phyloP scores from a whole-genome alignment of 2,888 invertebrate genomes.

The Pheosia gnoma region DNA sequence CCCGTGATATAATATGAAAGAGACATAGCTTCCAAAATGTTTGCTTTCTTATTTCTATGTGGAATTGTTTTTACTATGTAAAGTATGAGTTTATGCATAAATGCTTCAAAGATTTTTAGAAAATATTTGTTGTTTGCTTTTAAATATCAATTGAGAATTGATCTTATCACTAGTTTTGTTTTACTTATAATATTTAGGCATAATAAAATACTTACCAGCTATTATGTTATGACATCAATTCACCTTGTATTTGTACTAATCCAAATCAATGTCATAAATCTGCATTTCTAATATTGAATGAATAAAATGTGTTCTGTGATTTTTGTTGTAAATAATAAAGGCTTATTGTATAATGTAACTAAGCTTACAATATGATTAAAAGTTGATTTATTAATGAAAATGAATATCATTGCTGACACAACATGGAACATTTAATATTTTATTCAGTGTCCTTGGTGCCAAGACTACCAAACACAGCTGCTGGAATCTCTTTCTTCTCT shows the following conservation, averaged over 20 bases:
- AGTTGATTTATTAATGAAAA: conserved; percentile 56
- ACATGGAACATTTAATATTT: conserved; percentile 19
- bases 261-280: conserved; percentile 21
- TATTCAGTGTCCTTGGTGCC: conserved; percentile 54
- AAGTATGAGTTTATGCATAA: conserved; percentile 4
- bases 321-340: conserved; percentile 69
- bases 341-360: conserved; percentile 60
- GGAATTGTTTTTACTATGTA: conserved; percentile 11
- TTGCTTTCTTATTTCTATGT: conserved; percentile 20
- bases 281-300: conserved; percentile 29
- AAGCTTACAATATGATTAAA: conserved; percentile 60
- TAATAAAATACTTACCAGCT: conserved; percentile 12
- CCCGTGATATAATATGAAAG: conserved; percentile 86
- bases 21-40: conserved; percentile 15
- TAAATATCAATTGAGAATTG: conserved; percentile 4
- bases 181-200: conserved; percentile 9
- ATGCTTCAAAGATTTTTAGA: conserved; percentile 4
- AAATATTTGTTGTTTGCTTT: conserved; percentile 6
- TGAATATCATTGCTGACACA: conserved; percentile 18
- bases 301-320: conserved; percentile 65
- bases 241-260: conserved; percentile 14
- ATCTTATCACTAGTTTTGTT: conserved; percentile 1
- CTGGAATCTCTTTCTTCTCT: conserved; percentile 93
- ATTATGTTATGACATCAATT: background rate
- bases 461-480: conserved; percentile 95